Percentiles rank a stretch among this genome's conserved stretches.
Evolutionary conservation across 2,113 vertebrate genomes (phyloP).

Genomic region (Rhagologus leucostigma): DNA sequence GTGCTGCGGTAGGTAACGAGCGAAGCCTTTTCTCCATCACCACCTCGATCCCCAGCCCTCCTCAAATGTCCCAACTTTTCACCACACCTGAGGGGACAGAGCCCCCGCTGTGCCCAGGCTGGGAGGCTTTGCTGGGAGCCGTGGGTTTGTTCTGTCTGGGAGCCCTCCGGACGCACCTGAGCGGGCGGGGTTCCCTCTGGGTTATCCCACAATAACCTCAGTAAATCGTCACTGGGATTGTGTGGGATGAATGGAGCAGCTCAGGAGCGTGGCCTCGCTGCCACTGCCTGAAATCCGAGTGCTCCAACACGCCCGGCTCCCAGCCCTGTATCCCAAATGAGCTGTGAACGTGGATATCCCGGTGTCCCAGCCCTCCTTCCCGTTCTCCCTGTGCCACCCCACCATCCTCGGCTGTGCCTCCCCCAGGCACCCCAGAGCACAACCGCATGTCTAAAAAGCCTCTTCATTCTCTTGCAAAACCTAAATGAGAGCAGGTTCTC

Average conservation of each 20-base stretch:
- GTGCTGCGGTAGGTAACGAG: conserved; percentile 72
- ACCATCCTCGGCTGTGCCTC: fast-evolving
- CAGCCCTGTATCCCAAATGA: background rate
- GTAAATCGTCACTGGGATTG: background rate
- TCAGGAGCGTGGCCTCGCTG: conserved; percentile 61
- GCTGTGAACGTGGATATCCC: fast-evolving
- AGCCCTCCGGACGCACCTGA: conserved; percentile 64
- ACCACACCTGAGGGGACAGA: conserved; percentile 66
- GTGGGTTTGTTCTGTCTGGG: conserved; percentile 11
- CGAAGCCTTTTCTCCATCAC: conserved; percentile 51
- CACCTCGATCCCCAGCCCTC: conserved; percentile 59
- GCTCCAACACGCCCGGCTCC: background rate
- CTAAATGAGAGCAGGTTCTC: background rate
- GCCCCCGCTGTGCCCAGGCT: background rate
- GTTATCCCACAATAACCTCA: background rate
- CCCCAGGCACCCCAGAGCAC: background rate
- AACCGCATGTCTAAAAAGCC: fast-evolving
- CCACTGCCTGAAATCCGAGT: conserved; percentile 68
- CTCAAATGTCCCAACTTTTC: conserved; percentile 79
- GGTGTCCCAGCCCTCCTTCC: background rate
- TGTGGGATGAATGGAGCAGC: conserved; percentile 66
- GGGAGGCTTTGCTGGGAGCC: conserved; percentile 36
- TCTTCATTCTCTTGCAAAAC: background rate
- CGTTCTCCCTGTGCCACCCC: fast-evolving
- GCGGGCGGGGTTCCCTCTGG: conserved; percentile 70